Percentiles rank a stretch among this genome's conserved stretches.
Conservation (phyloP, 1,140 invertebrate species). For the Oedothorax gibbosus region DNA sequence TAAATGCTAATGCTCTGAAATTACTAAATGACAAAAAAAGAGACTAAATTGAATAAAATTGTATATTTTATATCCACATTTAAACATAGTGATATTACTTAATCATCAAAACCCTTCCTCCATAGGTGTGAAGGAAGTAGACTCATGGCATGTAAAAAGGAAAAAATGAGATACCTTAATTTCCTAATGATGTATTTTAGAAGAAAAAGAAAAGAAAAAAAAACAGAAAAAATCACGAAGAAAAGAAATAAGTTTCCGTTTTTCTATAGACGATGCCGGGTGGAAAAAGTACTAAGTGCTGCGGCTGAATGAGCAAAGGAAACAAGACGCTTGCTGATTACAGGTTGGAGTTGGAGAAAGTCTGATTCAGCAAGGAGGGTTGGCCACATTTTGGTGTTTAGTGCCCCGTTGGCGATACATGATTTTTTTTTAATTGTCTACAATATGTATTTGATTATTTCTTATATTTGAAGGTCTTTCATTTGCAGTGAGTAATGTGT, state of each 20-base stretch:
- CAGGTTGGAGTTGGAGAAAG: slow-evolving; percentile 34
- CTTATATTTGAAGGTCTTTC: no score
- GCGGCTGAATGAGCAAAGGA: slow-evolving; percentile 39
- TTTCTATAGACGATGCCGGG: not conserved
- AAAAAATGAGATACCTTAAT: slow-evolving; percentile 1
- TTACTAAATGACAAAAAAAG: no score
- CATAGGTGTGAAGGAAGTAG: slow-evolving; percentile 19
- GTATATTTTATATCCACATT: no score
- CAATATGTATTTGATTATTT: no score
- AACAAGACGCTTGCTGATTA: slow-evolving; percentile 44
- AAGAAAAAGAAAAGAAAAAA: not conserved
- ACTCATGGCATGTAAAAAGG: not conserved
- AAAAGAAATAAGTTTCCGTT: slow-evolving; percentile 5
- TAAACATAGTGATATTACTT: no score
- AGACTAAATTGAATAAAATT: no score
- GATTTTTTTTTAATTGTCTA: no score
- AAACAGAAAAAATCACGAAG: not conserved
- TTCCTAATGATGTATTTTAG: slow-evolving; percentile 3
- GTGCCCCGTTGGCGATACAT: not conserved
- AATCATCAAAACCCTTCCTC: slow-evolving; percentile 1
- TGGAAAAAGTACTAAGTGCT: slow-evolving; percentile 1
- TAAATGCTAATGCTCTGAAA: no score
- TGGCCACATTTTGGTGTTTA: not conserved
- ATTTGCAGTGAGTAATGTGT: no score
- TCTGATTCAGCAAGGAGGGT: not conserved